phyloP scores from a whole-genome alignment of 2,797 vertebrate genomes.

The Holocentrus rufus region DNA sequence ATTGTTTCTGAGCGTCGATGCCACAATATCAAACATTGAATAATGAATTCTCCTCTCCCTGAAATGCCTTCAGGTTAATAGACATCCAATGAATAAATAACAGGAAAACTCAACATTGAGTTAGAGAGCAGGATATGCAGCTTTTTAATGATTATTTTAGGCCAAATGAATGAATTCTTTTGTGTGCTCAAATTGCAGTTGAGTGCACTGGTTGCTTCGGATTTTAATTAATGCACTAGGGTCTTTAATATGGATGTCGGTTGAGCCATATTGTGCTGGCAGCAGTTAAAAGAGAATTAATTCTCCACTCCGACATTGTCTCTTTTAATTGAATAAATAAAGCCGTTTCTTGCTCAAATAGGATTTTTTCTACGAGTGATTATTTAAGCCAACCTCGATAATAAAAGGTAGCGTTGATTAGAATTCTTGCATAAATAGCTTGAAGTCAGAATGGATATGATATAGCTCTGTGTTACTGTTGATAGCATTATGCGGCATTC shows the following conservation, averaged over 20 bases:
- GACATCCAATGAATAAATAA: constrained; percentile 75
- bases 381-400: constrained; percentile 51
- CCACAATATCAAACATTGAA: constrained; percentile 66
- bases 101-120: constrained; percentile 54
- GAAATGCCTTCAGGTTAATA: constrained; percentile 71
- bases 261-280: constrained; percentile 77
- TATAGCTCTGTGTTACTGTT: background rate
- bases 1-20: constrained; percentile 51
- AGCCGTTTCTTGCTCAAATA: constrained; percentile 62
- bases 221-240: constrained; percentile 80
- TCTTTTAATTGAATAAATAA: constrained; percentile 79
- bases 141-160: constrained; percentile 75
- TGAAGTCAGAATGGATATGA: constrained; percentile 12
- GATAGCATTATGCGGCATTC: background rate
- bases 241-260: constrained; percentile 81
- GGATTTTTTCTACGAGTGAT: constrained; percentile 35
- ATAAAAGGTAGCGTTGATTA: constrained; percentile 59
- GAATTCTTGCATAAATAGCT: constrained; percentile 12
- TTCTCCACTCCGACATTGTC: constrained; percentile 72
- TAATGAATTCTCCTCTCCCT: constrained; percentile 61
- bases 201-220: constrained; percentile 61
- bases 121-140: constrained; percentile 60
- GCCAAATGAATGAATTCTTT: constrained; percentile 73
- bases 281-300: constrained; percentile 80
- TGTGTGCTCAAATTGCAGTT: constrained; percentile 72